These are phyloP conservation scores for Habropoda laboriosa DNA, from an alignment of 1,140 invertebrate species.

Conservation along the genomic window DNA sequence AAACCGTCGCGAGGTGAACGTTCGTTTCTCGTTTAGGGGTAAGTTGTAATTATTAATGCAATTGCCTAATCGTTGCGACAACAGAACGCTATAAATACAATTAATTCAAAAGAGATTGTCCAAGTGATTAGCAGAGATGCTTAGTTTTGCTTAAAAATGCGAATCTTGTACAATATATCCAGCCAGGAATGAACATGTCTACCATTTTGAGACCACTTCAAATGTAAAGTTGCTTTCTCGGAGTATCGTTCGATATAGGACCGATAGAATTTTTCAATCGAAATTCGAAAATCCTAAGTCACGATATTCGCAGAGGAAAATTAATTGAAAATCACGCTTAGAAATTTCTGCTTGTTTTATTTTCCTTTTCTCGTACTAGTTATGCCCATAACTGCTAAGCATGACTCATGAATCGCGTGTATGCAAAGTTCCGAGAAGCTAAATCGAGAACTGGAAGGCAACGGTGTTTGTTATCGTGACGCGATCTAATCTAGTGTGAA, in stretches of 20 bases:
- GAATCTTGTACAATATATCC: too few relatives aligned
- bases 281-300: too few relatives aligned
- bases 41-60: constrained; percentile 56
- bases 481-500: constrained; percentile 37
- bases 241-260: too few relatives aligned
- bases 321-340: too few relatives aligned
- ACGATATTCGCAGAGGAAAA: background rate
- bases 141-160: constrained; percentile 24
- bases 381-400: background rate
- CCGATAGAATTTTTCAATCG: too few relatives aligned
- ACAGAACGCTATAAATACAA: background rate
- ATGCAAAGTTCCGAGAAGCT: constrained; percentile 39
- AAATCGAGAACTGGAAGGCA: constrained; percentile 36
- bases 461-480: constrained; percentile 41
- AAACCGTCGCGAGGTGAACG: constrained; percentile 30
- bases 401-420: constrained; percentile 42
- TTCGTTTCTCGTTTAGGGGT: constrained; percentile 44
- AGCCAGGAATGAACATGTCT: too few relatives aligned
- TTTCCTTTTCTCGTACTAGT: background rate
- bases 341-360: background rate
- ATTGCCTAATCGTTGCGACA: background rate
- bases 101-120: background rate
- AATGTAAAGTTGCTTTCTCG: too few relatives aligned
- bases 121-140: too few relatives aligned
- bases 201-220: too few relatives aligned